These are phyloP conservation scores for Euclidia mi DNA, from an alignment of 2,888 invertebrate species.

Conservation along the genomic window DNA sequence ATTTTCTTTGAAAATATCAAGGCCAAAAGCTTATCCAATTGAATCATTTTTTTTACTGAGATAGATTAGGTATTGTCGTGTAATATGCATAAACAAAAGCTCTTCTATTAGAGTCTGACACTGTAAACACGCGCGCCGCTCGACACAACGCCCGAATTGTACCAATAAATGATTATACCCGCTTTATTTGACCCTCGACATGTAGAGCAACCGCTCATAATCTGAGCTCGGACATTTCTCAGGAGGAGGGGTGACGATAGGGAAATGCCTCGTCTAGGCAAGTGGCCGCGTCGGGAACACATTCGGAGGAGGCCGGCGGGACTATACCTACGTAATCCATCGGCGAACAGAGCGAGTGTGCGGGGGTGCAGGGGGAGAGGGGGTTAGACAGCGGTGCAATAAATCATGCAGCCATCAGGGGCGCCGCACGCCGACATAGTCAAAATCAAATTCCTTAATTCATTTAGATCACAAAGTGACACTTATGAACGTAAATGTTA, in stretches of 20 bases:
- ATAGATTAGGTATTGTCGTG: background rate
- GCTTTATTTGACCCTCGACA: constrained; percentile 15
- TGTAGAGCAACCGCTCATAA: constrained; percentile 3
- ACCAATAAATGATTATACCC: constrained; percentile 5
- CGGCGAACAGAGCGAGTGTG: constrained; percentile 1
- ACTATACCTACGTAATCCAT: constrained; percentile 9
- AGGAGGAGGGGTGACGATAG: background rate
- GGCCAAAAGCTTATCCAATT: too few relatives aligned
- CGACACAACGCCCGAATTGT: constrained; percentile 5
- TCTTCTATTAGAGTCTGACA: too few relatives aligned
- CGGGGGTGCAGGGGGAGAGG: background rate
- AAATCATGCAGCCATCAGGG: constrained; percentile 26
- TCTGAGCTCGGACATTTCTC: constrained; percentile 4
- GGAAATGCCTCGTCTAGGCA: constrained; percentile 4
- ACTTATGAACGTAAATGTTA: too few relatives aligned
- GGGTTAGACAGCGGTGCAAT: constrained; percentile 13
- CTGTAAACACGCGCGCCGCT: constrained; percentile 2
- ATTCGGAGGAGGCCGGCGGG: constrained; percentile 4
- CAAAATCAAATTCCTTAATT: too few relatives aligned
- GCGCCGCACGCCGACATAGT: constrained; percentile 13
- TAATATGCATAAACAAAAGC: too few relatives aligned
- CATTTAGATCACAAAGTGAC: too few relatives aligned
- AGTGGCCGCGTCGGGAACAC: constrained; percentile 14
- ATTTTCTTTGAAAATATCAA: too few relatives aligned
- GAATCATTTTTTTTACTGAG: too few relatives aligned